Conservation (phyloP, 2,113 vertebrate species). For the Oncorhynchus mykiss region DNA sequence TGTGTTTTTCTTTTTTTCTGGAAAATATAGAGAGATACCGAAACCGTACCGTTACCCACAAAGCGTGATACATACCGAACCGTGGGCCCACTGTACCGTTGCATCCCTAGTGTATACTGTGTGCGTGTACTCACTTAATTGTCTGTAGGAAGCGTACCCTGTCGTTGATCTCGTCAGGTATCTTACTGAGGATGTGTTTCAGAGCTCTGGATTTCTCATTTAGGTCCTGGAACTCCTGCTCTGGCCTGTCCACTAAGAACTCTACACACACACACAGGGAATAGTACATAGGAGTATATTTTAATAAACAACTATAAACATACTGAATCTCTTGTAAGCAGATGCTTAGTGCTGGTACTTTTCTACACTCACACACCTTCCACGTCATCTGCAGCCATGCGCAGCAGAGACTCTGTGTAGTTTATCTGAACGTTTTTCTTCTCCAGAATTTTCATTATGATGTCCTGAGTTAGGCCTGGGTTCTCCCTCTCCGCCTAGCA, state of each 20-base stretch:
- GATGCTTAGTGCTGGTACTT: not conserved
- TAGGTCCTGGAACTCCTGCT: conserved; percentile 96
- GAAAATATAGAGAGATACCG: no score
- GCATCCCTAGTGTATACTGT: not conserved
- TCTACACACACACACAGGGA: conserved; percentile 67
- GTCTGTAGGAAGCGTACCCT: conserved; percentile 97
- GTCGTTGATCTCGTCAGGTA: conserved; percentile 98
- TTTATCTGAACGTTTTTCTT: conserved; percentile 98
- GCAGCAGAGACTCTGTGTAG: conserved; percentile 95
- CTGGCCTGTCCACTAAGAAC: conserved; percentile 96
- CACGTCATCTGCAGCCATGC: conserved; percentile 97
- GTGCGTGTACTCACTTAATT: conserved; percentile 85
- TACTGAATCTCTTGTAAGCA: not conserved
- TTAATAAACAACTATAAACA: not conserved
- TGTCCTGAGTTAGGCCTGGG: conserved; percentile 96
- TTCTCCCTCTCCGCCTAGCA: conserved; percentile 96
- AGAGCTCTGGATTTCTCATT: conserved; percentile 97
- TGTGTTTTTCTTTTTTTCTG: no score
- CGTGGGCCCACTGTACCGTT: no score
- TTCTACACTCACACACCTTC: conserved; percentile 77
- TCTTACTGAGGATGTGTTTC: conserved; percentile 99
- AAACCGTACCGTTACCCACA: no score
- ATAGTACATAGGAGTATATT: not conserved
- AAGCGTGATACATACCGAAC: no score
- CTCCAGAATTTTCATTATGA: conserved; percentile 93